These are phyloP conservation scores for Acleris literana DNA, from an alignment of 2,888 invertebrate genomes.

Conservation along the genomic window DNA sequence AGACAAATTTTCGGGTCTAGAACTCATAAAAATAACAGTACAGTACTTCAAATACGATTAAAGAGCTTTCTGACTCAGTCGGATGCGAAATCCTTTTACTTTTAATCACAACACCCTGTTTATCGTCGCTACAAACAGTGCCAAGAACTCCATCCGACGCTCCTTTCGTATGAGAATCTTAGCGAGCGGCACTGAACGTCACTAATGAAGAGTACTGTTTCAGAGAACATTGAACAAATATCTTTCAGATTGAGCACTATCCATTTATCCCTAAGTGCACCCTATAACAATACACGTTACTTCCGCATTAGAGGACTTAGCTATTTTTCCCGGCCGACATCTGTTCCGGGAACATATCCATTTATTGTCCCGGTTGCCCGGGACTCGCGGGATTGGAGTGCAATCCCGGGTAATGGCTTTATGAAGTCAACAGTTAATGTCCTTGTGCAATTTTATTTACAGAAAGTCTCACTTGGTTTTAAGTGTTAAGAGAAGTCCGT, in stretches of 20 bases:
- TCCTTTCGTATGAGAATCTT: no score
- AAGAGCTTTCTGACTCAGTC: no score
- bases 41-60: no score
- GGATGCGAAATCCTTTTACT: no score
- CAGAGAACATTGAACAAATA: no score
- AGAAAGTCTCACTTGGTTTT: not conserved
- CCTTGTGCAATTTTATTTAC: conserved; percentile 6
- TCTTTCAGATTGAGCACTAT: conserved; percentile 1
- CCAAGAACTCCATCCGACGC: no score
- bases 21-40: no score
- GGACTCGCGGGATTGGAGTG: conserved; percentile 15
- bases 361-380: conserved; percentile 15
- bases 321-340: conserved; percentile 38
- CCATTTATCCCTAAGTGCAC: conserved; percentile 39
- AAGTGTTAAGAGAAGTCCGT: not conserved
- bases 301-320: conserved; percentile 32
- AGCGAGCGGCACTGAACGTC: no score
- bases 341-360: conserved; percentile 29
- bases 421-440: conserved; percentile 17
- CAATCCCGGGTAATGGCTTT: conserved; percentile 21
- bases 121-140: no score
- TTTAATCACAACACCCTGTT: no score
- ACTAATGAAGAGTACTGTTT: no score
- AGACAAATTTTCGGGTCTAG: no score
- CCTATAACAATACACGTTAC: conserved; percentile 17